A percentile compares a stretch with the other conserved stretches of the same genome.
Evolutionary conservation across 2,113 vertebrate species (phyloP).

Genomic region (Corynorhinus townsendii): DNA sequence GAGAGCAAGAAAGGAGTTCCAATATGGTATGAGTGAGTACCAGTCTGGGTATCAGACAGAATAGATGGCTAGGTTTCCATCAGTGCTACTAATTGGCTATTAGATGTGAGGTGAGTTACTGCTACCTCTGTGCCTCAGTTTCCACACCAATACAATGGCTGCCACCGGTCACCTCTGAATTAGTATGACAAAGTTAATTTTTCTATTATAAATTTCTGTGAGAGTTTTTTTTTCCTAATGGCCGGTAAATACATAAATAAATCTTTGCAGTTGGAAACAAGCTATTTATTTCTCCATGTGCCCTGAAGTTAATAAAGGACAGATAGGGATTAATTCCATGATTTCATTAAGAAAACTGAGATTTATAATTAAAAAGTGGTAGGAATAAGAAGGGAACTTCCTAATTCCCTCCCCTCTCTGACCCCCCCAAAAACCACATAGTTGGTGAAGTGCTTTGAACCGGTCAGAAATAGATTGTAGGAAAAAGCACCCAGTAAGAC

Average conservation of each 20-base stretch:
- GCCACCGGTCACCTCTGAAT: too few species aligned
- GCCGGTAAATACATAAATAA: neutral
- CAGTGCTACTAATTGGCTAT: neutral
- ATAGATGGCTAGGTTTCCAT: neutral
- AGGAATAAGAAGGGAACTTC: neutral
- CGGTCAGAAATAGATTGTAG: slow-evolving; percentile 15
- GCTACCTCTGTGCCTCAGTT: neutral
- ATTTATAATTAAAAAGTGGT: neutral
- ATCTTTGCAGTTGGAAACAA: neutral
- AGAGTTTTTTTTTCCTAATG: neutral
- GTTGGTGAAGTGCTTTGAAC: slow-evolving; percentile 20
- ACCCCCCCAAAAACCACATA: neutral
- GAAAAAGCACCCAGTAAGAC: neutral
- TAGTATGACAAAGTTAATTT: neutral
- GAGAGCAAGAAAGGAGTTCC: neutral
- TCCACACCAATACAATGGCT: neutral
- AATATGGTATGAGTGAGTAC: neutral
- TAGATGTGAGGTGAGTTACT: neutral
- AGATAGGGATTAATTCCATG: neutral
- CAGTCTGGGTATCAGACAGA: neutral
- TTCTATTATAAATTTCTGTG: neutral
- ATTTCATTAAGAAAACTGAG: neutral
- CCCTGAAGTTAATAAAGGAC: neutral
- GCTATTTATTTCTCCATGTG: neutral
- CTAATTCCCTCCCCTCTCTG: neutral